These are phyloP conservation scores for Thymallus thymallus DNA, from an alignment of 2,113 vertebrate genomes.

Conservation along the genomic window DNA sequence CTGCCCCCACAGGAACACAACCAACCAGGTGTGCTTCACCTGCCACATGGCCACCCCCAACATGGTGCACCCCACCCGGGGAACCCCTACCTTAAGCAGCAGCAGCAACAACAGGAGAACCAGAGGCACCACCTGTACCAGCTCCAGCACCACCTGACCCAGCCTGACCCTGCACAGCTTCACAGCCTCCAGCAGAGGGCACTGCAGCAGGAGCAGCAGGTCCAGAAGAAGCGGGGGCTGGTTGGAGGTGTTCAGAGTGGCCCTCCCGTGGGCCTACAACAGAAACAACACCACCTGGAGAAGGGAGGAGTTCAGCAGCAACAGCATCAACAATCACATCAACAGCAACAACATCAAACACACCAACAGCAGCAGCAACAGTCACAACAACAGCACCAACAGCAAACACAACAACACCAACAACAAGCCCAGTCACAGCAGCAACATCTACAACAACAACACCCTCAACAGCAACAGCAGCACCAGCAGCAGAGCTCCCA, in stretches of 20 bases:
- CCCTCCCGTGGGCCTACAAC: slow-evolving; percentile 82
- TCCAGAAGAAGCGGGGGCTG: slow-evolving; percentile 90
- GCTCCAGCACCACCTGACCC: slow-evolving; percentile 86
- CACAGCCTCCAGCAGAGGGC: slow-evolving; percentile 86
- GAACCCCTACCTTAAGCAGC: slow-evolving; percentile 84
- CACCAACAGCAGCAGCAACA: slow-evolving; percentile 67
- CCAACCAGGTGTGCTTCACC: slow-evolving; percentile 79
- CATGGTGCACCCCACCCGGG: slow-evolving; percentile 77
- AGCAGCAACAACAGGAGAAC: slow-evolving; percentile 70
- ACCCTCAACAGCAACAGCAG: slow-evolving; percentile 74
- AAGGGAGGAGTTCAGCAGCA: slow-evolving; percentile 75
- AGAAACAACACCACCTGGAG: slow-evolving; percentile 82
- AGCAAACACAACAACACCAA: slow-evolving; percentile 84
- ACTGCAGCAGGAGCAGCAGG: slow-evolving; percentile 88
- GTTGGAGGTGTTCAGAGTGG: slow-evolving; percentile 80
- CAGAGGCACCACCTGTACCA: slow-evolving; percentile 91
- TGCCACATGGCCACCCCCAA: slow-evolving; percentile 81
- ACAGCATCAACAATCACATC: slow-evolving; percentile 74
- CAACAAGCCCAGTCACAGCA: slow-evolving; percentile 67
- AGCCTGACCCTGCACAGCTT: slow-evolving; percentile 79
- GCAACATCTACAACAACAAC: slow-evolving; percentile 83
- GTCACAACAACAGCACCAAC: slow-evolving; percentile 71
- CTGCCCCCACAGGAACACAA: slow-evolving; percentile 78
- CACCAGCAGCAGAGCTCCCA: slow-evolving; percentile 53
- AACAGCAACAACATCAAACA: slow-evolving; percentile 69